Base-by-base conservation (phyloP, 2,113 vertebrate genomes). In the Craseonycteris thonglongyai region DNA sequence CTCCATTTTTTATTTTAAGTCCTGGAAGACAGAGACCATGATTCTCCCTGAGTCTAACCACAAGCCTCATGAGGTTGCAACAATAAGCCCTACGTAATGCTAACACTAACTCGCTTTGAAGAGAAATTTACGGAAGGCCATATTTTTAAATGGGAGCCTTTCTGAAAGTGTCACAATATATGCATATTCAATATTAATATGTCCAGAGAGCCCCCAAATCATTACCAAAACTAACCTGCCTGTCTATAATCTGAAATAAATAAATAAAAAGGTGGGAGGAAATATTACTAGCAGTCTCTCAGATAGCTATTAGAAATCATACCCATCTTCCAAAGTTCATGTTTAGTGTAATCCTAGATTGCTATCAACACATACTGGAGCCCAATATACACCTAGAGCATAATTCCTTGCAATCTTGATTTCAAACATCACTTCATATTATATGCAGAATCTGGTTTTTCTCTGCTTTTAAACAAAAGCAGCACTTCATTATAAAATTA, bases 1-100 rank as follows among this genome's bases (percentile, higher is more conserved):
- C 13, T 72, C 35, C 61, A 68, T n/a, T 82, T 82, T 40, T 63
- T 15, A 86, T 61, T 66, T 79, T 81, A 93, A 79, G 80, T 72
- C 59, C 76, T 79, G 45, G 54, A 94, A 82, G 51, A 86, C 33
- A 66, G 35, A 88, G 42, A 42, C 42, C n/a, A 30, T 35, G 42
- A 86, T 12, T 83, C 74, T 88, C 69, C 82, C 33, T 86, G 89
- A 90, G 61, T 74, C 81, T 88, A 88, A 81, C 68, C 93, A 85
- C 76, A 85, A 80, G 19, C 65, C 40, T 78, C 63, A 30, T 0
- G 30, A 88, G 30, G 38, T 15, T 81, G 33, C 54, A 78, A 26
- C 58, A 74, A 58, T 11, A 81, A 79, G 56, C 45, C 35, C 45
- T 58, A 54, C 74, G 87, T 72, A 68, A 22, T 69, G 40, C 40